Evolutionary conservation across 2,888 invertebrate species (phyloP).

Genomic region (Meteorus cinctellus): DNA sequence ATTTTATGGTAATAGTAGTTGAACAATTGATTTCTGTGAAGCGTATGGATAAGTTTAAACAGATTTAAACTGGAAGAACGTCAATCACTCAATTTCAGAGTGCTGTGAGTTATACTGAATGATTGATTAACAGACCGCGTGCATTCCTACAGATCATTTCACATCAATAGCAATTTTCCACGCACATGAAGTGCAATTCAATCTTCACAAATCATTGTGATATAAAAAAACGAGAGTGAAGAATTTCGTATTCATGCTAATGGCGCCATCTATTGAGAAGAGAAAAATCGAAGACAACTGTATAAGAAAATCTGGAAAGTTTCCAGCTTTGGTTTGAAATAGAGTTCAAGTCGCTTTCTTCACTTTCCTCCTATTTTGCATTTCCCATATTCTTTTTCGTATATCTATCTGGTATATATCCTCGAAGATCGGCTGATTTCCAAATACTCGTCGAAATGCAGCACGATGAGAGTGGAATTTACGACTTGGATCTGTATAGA

Average conservation of each 20-base stretch:
- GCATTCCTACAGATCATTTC: background rate
- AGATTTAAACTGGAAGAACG: background rate
- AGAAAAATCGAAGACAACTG: conserved; percentile 9
- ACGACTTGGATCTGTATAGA: background rate
- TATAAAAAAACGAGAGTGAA: background rate
- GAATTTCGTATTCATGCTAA: conserved; percentile 4
- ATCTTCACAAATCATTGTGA: conserved; percentile 9
- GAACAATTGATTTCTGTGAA: too few species aligned
- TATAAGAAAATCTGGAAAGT: background rate
- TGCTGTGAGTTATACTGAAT: background rate
- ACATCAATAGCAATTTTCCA: background rate
- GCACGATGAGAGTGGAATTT: conserved; percentile 10
- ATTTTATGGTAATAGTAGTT: too few species aligned
- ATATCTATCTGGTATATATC: background rate
- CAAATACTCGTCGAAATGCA: conserved; percentile 25
- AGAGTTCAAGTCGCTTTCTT: background rate
- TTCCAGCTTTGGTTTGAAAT: conserved; percentile 2
- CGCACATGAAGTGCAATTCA: conserved; percentile 3
- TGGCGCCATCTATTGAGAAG: conserved; percentile 6
- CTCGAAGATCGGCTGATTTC: conserved; percentile 17
- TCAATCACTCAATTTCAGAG: background rate
- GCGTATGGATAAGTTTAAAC: background rate
- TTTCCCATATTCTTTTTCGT: conserved; percentile 16
- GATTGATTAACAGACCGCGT: background rate
- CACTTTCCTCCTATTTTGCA: conserved; percentile 22